Base-by-base conservation (phyloP, 1,140 invertebrate species). In the Ruditapes philippinarum region DNA sequence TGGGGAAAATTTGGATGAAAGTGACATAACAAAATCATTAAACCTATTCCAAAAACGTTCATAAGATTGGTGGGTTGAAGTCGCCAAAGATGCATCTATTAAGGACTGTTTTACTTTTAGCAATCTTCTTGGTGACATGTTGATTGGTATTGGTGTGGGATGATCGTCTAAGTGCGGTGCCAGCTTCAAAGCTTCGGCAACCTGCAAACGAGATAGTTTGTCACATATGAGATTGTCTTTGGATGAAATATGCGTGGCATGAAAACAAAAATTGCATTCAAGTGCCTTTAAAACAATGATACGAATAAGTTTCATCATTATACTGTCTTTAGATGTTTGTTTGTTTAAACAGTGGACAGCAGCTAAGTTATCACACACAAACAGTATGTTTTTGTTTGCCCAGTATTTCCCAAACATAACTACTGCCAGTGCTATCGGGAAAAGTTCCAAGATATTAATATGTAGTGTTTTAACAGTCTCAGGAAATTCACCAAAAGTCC, bases 191-290 rank as follows among this genome's bases (percentile, higher is more conserved):
- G 76, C 76, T 17, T 79, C 25, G 17, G 42, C 14, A 5, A 79
- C 76, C 38, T 79, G 76, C 22, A 79, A 79, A 25, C 76, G 76
- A 54, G 76, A 79, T 7, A 45, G 40, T 17, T n/a, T n/a, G n/a
- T n/a, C n/a, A n/a, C n/a, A n/a, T n/a, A n/a, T n/a, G n/a, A n/a
- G n/a, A n/a, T n/a, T 38, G 76, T 12, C 40, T 42, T 14, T 4
- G 22, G 76, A 40, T n/a, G 38, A 22, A 40, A 79, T 54, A 28
- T 79, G 76, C 40, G 31, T 14, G n/a, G 76, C 7, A 5, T 28
- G 5, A 42, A 45, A 79, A 79, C 38, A 79, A 28, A 79, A 79
- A 42, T 79, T 79, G 76, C 40, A 42, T 49, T 79, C 17, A 28
- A 79, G n/a, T n/a, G n/a, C n/a, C n/a, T n/a, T n/a, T n/a, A n/a